Base-by-base conservation (phyloP, 2,113 vertebrate genomes). In the Collichthys lucidus region DNA sequence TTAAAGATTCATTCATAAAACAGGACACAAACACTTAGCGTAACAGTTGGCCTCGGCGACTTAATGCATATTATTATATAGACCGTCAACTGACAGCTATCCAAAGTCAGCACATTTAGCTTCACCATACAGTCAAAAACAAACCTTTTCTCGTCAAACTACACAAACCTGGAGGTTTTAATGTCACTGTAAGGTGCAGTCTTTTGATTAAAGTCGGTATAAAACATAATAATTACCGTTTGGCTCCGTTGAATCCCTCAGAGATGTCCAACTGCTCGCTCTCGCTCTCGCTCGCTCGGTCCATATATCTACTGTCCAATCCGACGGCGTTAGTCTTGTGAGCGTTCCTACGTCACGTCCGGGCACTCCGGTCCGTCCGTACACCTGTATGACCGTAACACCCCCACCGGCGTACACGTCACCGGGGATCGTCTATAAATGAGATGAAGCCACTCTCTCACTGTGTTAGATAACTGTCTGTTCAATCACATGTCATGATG, bases 301-400 rank as follows among this genome's bases (percentile, higher is more conserved):
- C 81, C 80, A 71, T 89, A 70, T 83, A 83, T 89, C 91, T 82
- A 86, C 73, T 26, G 70, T 83, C 63, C 82, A 75, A 86, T 86
- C 69, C 74, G 86, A 83, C 84, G 92, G 80, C 60, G 53, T 26
- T 8, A 19, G 79, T 83, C 86, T 77, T 61, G 88, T 79, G 91
- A 92, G 91, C 87, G 62, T 65, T 1, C 0, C 2, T 15, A 29
- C 94, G 94, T 95, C 93, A 95, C 92, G 87, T 96, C 94, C 93
- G 92, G 86, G 55, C 76, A 69, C 35, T 79, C 61, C 68, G 24
- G 7, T 40, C 35, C 5, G 35, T 40, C 35, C 35, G 22, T 84
- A 78, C 92, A 94, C 94, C 35, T 40, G 35, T 40, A 40, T 26
- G 35, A 40, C 94, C 94, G 94, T 93, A 86, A 83, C 35, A 77